Base-by-base conservation (phyloP, 2,113 vertebrate genomes). In the Colius striatus region DNA sequence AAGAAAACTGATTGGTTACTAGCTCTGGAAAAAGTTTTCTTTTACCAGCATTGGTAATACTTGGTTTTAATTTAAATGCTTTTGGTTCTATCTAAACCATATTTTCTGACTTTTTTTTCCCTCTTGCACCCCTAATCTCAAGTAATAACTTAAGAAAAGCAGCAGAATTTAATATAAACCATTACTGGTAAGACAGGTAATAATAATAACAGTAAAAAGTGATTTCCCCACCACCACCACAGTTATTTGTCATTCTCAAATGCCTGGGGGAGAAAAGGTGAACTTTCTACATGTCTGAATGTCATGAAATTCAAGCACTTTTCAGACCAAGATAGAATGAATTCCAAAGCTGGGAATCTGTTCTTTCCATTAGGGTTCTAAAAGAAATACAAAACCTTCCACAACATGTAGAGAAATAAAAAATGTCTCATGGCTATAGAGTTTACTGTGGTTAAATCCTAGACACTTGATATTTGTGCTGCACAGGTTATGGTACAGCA, bases 151-250 rank as follows among this genome's bases (percentile, higher is more conserved):
- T 96, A 76, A 89, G 80, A 93, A 95, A 95, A 94, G 62, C 80
- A 90, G 76, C 53, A 92, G 91, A 95, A 94, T 96, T 96, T 93
- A 95, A 96, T 94, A 95, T 92, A 95, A 97, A 84, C 79, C 45
- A 96, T 94, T 95, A 92, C 88, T 93, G 47, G 93, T 90, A 89
- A 93, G 90, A 90, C 95, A 96, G 93, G 93, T 95, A 96, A 96
- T 95, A 95, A 95, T 92, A 95, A 93, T 94, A 96, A 96, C 88
- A 89, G 89, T 90, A 96, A 95, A 96, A 95, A 95, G 85, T 89
- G 48, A 95, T 92, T 95, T 93, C 68, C 73, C 88, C 66, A 26
- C 83, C 88, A 77, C 82, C 86, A 93, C 72, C 83, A 88, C 30
- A 61, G 94, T 89, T 96, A 96, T 96, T 96, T 2, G 13, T 96